Conservation (phyloP, 2,797 vertebrate genomes). For the Helarctos malayanus region DNA sequence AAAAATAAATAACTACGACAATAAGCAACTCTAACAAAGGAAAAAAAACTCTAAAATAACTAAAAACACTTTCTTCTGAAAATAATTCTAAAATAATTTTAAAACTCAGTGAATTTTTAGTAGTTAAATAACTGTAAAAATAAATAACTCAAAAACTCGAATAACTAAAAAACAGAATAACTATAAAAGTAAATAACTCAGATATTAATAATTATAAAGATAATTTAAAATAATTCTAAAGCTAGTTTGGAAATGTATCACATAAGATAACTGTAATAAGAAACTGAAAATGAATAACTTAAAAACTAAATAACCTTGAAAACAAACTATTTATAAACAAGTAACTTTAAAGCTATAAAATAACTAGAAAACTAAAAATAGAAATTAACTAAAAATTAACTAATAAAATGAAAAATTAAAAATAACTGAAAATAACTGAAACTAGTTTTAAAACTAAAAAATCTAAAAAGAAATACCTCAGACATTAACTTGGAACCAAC, state of each 20-base stretch:
- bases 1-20: not conserved
- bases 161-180: not conserved
- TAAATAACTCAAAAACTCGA: not conserved
- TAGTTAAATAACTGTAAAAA: conserved; percentile 15
- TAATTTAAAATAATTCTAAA: not conserved
- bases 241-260: not conserved
- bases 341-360: conserved; percentile 5
- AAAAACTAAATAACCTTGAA: not conserved
- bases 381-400: not conserved
- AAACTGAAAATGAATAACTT: not conserved
- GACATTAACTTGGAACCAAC: not conserved
- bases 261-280: not conserved
- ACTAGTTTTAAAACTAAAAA: not conserved
- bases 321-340: conserved; percentile 6
- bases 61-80: not conserved
- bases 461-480: not conserved
- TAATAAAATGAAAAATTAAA: not conserved
- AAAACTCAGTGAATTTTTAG: not conserved
- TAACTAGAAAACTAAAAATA: not conserved
- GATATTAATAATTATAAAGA: not conserved
- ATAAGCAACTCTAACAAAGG: not conserved
- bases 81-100: not conserved
- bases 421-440: not conserved
- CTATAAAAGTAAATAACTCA: not conserved
- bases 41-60: not conserved